Evolutionary conservation across 2,888 invertebrate species (phyloP).

Genomic region (Adelphocoris suturalis): DNA sequence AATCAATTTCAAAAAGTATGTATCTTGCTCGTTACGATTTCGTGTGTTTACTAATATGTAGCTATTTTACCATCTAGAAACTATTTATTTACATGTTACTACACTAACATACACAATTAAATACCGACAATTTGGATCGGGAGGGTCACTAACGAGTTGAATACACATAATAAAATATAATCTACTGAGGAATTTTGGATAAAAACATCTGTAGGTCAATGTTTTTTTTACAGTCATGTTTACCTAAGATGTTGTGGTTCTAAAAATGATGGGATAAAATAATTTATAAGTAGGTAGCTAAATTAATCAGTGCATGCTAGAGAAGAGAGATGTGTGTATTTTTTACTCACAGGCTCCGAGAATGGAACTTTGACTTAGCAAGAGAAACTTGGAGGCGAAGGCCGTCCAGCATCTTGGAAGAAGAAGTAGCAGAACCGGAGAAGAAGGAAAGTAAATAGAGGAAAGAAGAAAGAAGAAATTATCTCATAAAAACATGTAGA

Average conservation of each 20-base stretch:
- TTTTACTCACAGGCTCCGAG: constrained; percentile 70
- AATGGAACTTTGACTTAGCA: constrained; percentile 71
- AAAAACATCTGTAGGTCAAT: background rate
- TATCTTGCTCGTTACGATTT: too few species aligned
- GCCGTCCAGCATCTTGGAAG: constrained; percentile 70
- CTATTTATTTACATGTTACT: too few species aligned
- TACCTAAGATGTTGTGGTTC: constrained; percentile 23
- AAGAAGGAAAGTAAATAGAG: constrained; percentile 59
- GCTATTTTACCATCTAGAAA: too few species aligned
- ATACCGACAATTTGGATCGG: too few species aligned
- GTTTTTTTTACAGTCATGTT: background rate
- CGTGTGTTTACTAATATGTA: too few species aligned
- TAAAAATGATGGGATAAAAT: constrained; percentile 14
- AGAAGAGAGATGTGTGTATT: constrained; percentile 45
- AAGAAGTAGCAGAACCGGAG: constrained; percentile 65
- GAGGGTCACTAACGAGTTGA: too few species aligned
- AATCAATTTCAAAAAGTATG: too few species aligned
- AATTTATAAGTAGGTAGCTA: background rate
- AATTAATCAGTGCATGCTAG: constrained; percentile 55
- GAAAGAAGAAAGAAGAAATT: constrained; percentile 41
- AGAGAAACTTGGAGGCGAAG: constrained; percentile 70
- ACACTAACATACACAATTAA: too few species aligned
- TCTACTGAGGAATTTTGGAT: too few species aligned
- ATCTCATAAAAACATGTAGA: constrained; percentile 28
- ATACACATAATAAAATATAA: too few species aligned